phyloP scores from a whole-genome alignment of 2,888 invertebrate genomes.

The Megaustenia siamemsis region DNA sequence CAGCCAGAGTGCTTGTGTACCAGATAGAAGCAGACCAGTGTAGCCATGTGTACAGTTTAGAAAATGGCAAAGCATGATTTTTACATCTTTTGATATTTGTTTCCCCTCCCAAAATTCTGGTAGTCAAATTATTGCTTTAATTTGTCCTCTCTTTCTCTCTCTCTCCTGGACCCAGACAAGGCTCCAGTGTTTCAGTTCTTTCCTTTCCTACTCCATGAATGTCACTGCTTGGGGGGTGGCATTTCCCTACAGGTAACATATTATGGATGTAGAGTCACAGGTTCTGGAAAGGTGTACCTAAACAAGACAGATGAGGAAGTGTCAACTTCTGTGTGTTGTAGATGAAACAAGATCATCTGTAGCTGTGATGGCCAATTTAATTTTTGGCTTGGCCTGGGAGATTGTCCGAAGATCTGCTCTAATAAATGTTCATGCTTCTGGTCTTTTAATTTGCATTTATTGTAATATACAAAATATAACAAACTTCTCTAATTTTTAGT shows the following conservation, averaged over 20 bases:
- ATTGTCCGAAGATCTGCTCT: constrained; percentile 32
- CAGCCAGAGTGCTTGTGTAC: neutral
- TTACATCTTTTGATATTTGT: neutral
- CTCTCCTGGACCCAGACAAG: neutral
- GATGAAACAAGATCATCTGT: neutral
- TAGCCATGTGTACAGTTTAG: constrained; percentile 11
- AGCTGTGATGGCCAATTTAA: neutral
- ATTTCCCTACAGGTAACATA: too few species aligned
- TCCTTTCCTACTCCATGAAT: too few species aligned
- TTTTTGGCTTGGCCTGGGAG: constrained; percentile 31
- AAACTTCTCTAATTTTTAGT: constrained; percentile 49
- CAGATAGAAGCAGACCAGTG: constrained; percentile 8
- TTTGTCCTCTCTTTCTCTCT: neutral
- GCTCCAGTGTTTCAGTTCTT: neutral
- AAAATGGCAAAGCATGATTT: neutral
- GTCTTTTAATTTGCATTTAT: constrained; percentile 52
- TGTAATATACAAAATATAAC: constrained; percentile 52
- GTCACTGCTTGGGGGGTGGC: too few species aligned
- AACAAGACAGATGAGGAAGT: too few species aligned
- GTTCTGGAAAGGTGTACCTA: too few species aligned
- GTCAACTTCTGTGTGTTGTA: too few species aligned
- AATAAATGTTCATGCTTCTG: constrained; percentile 44
- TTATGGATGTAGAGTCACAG: too few species aligned
- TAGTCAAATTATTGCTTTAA: neutral
- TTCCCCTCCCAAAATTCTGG: neutral